Percentiles rank a stretch among this genome's conserved stretches.
Conservation (phyloP, 2,888 invertebrate genomes). For the Heliconius ethilla region DNA sequence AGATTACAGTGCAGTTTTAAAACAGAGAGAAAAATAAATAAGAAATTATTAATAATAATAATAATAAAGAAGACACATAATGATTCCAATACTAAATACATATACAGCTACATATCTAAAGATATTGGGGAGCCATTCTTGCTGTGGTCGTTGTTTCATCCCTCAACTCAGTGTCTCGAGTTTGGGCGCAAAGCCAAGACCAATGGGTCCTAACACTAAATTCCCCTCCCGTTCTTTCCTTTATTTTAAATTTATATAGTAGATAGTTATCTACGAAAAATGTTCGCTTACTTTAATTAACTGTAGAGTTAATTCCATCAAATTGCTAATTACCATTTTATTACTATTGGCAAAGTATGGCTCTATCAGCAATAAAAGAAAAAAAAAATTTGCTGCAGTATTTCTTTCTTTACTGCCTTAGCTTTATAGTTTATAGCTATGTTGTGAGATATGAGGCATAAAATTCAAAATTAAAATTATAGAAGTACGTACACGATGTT, state of each 20-base stretch:
- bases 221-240: not conserved
- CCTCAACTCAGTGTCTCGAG: not conserved
- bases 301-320: conserved; percentile 3
- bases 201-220: not conserved
- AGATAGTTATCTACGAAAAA: not conserved
- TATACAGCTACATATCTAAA: too few relatives aligned
- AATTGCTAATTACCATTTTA: conserved; percentile 4
- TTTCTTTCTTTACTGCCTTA: not conserved
- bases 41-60: too few relatives aligned
- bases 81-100: too few relatives aligned
- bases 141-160: not conserved
- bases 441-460: not conserved
- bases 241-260: not conserved
- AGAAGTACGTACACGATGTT: conserved; percentile 2
- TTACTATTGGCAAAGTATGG: not conserved
- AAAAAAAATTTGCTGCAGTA: not conserved
- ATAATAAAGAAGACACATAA: too few relatives aligned
- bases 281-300: not conserved
- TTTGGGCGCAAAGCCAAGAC: not conserved
- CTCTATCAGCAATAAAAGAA: not conserved
- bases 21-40: too few relatives aligned
- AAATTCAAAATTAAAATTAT: conserved; percentile 13
- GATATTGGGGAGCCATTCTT: too few relatives aligned
- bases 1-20: too few relatives aligned
- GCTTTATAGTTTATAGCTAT: not conserved